Conservation (phyloP, 2,797 vertebrate genomes). For the Muraenolepis orangiensis region DNA sequence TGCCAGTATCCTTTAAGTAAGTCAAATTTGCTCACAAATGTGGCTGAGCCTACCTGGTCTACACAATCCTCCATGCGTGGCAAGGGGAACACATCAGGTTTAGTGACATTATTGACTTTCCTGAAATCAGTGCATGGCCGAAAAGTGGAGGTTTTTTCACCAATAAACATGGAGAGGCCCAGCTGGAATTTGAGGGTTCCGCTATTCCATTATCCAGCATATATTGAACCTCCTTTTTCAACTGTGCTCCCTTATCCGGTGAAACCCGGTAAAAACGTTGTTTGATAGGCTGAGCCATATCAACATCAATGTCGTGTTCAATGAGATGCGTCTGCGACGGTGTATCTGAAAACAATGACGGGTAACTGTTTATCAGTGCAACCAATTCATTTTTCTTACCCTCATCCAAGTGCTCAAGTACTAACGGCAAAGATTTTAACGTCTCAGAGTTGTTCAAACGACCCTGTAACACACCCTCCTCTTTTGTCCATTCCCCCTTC, state of each 20-base stretch:
- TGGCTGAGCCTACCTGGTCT: too few species aligned
- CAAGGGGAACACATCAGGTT: too few species aligned
- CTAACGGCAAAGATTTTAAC: background rate
- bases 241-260: background rate
- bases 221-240: background rate
- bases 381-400: background rate
- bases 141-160: too few species aligned
- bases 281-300: too few species aligned
- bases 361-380: background rate
- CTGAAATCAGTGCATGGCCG: too few species aligned
- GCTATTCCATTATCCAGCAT: conserved; percentile 4
- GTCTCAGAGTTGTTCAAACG: conserved; percentile 5
- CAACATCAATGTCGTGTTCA: background rate
- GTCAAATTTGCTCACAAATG: too few species aligned
- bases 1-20: too few species aligned
- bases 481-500: background rate
- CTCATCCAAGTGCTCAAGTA: conserved; percentile 5
- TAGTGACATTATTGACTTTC: too few species aligned
- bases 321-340: background rate
- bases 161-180: too few species aligned
- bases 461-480: conserved; percentile 4
- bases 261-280: background rate
- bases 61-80: too few species aligned
- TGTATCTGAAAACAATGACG: conserved; percentile 7
- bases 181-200: background rate